Evolutionary conservation across 2,888 invertebrate species (phyloP).

Genomic region (Amblyteles armatorius): DNA sequence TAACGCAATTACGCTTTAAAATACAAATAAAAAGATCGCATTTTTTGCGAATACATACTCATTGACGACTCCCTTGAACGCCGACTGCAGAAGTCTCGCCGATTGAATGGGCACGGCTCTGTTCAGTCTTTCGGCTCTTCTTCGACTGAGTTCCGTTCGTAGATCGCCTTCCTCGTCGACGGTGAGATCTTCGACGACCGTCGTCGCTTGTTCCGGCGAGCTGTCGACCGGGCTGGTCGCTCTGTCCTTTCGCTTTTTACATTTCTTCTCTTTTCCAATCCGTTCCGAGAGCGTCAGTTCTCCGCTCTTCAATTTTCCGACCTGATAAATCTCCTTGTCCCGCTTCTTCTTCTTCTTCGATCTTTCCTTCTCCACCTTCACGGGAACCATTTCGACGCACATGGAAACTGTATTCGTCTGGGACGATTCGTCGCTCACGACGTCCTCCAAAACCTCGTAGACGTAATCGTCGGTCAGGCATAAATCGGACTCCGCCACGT

Average conservation of each 20-base stretch:
- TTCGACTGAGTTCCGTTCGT: constrained; percentile 86
- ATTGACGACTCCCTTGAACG: constrained; percentile 86
- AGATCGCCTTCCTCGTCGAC: constrained; percentile 85
- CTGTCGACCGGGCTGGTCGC: constrained; percentile 66
- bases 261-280: constrained; percentile 81
- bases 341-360: constrained; percentile 84
- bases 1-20: neutral
- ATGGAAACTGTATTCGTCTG: constrained; percentile 62
- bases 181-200: constrained; percentile 75
- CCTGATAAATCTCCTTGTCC: constrained; percentile 85
- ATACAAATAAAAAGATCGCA: constrained; percentile 10
- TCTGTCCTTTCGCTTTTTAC: constrained; percentile 76
- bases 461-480: constrained; percentile 69
- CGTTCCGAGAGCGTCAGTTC: constrained; percentile 79
- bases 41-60: constrained; percentile 80
- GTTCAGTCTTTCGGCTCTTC: constrained; percentile 85
- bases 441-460: constrained; percentile 68
- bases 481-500: constrained; percentile 59
- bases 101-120: constrained; percentile 83
- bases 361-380: constrained; percentile 80
- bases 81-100: constrained; percentile 85
- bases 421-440: constrained; percentile 67
- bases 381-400: constrained; percentile 72
- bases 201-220: constrained; percentile 70
- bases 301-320: constrained; percentile 78